Conservation (phyloP, 2,888 invertebrate genomes). For the Apotomis capreana region DNA sequence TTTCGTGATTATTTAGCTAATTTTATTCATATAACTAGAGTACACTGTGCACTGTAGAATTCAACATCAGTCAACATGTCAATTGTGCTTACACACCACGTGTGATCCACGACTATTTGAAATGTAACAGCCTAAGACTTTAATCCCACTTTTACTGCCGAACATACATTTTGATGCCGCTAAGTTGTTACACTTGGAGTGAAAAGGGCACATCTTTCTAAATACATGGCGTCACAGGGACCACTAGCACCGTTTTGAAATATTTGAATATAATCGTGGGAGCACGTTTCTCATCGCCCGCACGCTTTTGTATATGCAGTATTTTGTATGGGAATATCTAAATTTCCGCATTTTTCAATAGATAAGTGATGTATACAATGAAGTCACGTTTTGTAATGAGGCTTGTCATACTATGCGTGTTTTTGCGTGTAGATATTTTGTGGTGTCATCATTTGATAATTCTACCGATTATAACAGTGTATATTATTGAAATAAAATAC, state of each 20-base stretch:
- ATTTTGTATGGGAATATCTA: conserved; percentile 21
- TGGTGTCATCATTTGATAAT: conserved; percentile 19
- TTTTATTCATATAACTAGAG: too few relatives aligned
- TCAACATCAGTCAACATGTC: too few relatives aligned
- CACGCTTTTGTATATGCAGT: conserved; percentile 5
- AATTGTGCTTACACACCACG: not conserved
- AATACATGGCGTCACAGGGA: not conserved
- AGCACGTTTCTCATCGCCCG: conserved; percentile 30
- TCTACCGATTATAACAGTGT: not conserved
- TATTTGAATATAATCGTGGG: conserved; percentile 14
- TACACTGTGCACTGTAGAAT: too few relatives aligned
- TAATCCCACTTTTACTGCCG: not conserved
- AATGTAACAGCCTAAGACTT: not conserved
- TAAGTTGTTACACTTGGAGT: too few relatives aligned
- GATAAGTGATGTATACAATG: conserved; percentile 23
- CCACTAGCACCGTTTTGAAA: not conserved
- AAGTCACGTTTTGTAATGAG: conserved; percentile 34
- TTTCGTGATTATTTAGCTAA: too few relatives aligned
- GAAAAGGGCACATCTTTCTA: not conserved
- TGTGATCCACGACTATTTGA: not conserved
- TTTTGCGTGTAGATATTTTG: conserved; percentile 12
- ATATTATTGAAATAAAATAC: not conserved
- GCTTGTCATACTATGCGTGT: conserved; percentile 24
- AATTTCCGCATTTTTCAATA: conserved; percentile 35
- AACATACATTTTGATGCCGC: too few relatives aligned